These are phyloP conservation scores for Baccha elongata DNA, from an alignment of 2,888 invertebrate species.

Conservation along the genomic window DNA sequence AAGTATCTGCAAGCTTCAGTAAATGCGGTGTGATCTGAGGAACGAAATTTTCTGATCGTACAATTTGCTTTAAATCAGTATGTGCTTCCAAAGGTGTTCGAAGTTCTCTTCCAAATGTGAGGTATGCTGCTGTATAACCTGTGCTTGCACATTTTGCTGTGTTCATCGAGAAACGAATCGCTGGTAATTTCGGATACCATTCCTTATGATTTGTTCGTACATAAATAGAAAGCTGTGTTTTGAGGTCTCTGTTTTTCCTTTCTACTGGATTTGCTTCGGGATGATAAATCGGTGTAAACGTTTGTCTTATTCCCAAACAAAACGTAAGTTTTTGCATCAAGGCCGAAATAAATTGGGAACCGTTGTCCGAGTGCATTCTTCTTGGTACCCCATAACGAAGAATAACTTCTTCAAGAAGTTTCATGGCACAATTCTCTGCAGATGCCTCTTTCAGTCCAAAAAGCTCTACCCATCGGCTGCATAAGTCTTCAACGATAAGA, in stretches of 20 bases:
- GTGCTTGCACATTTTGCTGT: background rate
- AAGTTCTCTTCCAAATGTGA: constrained; percentile 20
- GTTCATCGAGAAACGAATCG: constrained; percentile 14
- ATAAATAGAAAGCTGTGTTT: constrained; percentile 19
- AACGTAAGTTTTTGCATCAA: constrained; percentile 77
- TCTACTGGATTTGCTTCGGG: constrained; percentile 69
- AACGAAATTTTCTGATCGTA: constrained; percentile 12
- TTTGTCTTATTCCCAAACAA: constrained; percentile 61
- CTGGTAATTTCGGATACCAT: constrained; percentile 1
- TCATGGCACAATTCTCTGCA: constrained; percentile 75
- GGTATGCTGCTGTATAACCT: constrained; percentile 14
- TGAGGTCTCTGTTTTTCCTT: constrained; percentile 52
- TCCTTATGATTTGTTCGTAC: background rate
- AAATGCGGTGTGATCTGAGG: constrained; percentile 25
- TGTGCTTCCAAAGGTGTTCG: background rate
- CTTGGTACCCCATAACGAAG: constrained; percentile 78
- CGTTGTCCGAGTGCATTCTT: constrained; percentile 76
- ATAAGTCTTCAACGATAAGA: constrained; percentile 75
- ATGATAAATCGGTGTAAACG: constrained; percentile 69
- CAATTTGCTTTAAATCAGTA: background rate
- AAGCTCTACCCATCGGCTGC: constrained; percentile 75
- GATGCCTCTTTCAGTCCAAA: constrained; percentile 76
- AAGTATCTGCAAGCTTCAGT: constrained; percentile 27
- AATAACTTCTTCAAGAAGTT: constrained; percentile 77
- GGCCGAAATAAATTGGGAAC: constrained; percentile 77